These are phyloP conservation scores for Campoplex nolae DNA, from an alignment of 2,888 invertebrate genomes.

Conservation along the genomic window DNA sequence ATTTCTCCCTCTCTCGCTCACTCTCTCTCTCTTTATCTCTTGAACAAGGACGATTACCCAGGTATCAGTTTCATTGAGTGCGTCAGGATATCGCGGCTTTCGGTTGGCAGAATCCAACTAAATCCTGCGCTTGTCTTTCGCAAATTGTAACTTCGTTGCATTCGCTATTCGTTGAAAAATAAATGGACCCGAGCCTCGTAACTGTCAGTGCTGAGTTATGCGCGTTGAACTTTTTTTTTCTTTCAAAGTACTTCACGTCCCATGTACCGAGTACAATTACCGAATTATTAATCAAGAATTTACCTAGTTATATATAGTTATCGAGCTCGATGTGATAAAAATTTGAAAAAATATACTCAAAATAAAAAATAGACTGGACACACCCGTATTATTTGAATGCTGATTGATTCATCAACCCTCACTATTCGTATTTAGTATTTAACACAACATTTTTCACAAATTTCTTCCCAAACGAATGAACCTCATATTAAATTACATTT, in stretches of 20 bases:
- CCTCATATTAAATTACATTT: not conserved
- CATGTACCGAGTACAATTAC: not conserved
- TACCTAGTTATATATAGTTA: not conserved
- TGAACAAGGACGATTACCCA: constrained; percentile 36
- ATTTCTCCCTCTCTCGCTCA: constrained; percentile 22
- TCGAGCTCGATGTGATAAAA: not conserved
- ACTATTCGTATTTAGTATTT: not conserved
- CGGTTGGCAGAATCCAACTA: constrained; percentile 35
- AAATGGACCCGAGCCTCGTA: not conserved
- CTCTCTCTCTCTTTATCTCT: constrained; percentile 9
- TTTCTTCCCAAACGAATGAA: not conserved
- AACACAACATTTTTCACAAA: not conserved
- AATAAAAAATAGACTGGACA: not conserved
- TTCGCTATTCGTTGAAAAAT: not conserved
- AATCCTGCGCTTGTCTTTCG: constrained; percentile 10
- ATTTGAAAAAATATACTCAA: not conserved
- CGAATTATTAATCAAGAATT: not conserved
- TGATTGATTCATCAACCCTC: no score
- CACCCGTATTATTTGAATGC: no score
- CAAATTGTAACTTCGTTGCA: not conserved
- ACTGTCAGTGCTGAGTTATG: not conserved
- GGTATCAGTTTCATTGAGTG: constrained; percentile 6
- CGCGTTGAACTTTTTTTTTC: not conserved
- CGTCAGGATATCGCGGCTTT: constrained; percentile 29
- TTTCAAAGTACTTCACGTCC: not conserved